Evolutionary conservation across 2,888 invertebrate species (phyloP).

Genomic region (Dryadula phaetusa): DNA sequence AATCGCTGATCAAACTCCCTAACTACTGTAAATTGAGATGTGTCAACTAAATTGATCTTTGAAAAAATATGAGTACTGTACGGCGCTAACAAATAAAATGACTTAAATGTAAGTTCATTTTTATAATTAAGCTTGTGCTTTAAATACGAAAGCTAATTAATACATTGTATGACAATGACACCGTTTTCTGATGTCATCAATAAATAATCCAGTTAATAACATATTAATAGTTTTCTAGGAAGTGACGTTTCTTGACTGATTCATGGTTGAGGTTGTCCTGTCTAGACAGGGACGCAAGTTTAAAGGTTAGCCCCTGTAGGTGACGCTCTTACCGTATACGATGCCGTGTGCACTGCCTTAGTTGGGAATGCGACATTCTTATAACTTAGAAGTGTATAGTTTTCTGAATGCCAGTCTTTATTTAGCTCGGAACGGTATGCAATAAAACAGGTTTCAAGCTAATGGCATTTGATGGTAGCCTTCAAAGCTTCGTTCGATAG

Average conservation of each 20-base stretch:
- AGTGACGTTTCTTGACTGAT: conserved; percentile 44
- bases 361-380: conserved; percentile 49
- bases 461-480: conserved; percentile 44
- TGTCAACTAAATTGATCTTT: conserved; percentile 6
- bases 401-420: conserved; percentile 44
- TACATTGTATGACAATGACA: conserved; percentile 38
- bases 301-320: conserved; percentile 46
- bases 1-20: conserved; percentile 21
- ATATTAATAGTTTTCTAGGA: conserved; percentile 39
- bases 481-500: conserved; percentile 36
- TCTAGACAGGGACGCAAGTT: conserved; percentile 38
- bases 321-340: conserved; percentile 46
- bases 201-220: conserved; percentile 35
- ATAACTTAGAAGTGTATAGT: conserved; percentile 36
- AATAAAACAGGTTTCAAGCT: conserved; percentile 42
- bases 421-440: conserved; percentile 41
- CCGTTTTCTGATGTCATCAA: conserved; percentile 45
- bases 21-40: background rate
- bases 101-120: background rate
- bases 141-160: background rate
- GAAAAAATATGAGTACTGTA: background rate
- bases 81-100: background rate
- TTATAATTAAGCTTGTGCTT: background rate
- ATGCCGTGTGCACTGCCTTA: conserved; percentile 40
- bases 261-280: conserved; percentile 43